These are phyloP conservation scores for Perca schrenkii DNA, from an alignment of 2,113 vertebrate genomes.

Conservation along the genomic window DNA sequence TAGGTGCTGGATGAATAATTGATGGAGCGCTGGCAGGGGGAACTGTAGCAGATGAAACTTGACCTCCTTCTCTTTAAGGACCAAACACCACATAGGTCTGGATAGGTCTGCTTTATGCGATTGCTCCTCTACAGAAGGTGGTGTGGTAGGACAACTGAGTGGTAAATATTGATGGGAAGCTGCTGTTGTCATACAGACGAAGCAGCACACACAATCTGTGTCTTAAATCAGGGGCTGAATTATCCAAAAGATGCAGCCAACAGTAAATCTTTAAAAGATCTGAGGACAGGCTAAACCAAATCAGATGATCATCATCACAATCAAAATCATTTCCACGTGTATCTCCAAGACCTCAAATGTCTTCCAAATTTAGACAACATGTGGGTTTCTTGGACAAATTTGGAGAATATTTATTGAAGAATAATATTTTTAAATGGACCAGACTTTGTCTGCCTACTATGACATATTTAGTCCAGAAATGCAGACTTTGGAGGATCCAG, in stretches of 20 bases:
- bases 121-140: conserved; percentile 31
- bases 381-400: neutral
- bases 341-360: neutral
- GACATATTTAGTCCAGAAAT: neutral
- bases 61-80: conserved; percentile 18
- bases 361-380: neutral
- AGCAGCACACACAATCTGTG: neutral
- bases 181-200: conserved; percentile 49
- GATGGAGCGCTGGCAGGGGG: conserved; percentile 38
- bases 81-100: conserved; percentile 5
- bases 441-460: neutral
- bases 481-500: neutral
- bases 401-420: neutral
- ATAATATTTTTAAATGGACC: neutral
- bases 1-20: conserved; percentile 76
- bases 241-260: neutral
- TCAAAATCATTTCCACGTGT: neutral
- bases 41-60: conserved; percentile 22
- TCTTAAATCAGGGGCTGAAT: conserved; percentile 18
- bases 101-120: neutral
- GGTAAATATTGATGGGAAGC: conserved; percentile 73
- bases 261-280: neutral
- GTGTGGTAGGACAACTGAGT: conserved; percentile 6
- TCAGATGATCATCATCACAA: conserved; percentile 8
- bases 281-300: neutral